phyloP scores from a whole-genome alignment of 2,797 vertebrate species.

The Enteromius trimaculatus region DNA sequence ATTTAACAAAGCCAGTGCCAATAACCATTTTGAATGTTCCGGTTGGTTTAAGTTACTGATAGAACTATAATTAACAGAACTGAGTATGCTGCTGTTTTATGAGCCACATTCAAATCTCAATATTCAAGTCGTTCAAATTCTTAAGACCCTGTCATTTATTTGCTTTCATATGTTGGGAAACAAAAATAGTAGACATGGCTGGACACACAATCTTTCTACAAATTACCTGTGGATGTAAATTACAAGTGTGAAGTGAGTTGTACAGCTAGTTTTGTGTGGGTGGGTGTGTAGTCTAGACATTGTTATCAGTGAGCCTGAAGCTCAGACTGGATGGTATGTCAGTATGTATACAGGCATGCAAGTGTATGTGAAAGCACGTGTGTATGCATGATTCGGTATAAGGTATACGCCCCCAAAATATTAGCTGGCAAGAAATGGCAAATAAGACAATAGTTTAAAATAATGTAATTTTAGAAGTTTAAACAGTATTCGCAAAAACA shows the following conservation, averaged over 20 bases:
- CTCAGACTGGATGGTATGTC: slow-evolving; percentile 21
- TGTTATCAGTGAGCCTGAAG: background rate
- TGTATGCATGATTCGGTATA: slow-evolving; percentile 11
- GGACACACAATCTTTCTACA: background rate
- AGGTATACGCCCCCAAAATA: slow-evolving; percentile 14
- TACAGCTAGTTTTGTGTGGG: background rate
- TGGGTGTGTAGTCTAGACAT: slow-evolving; percentile 10
- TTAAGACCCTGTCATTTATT: background rate
- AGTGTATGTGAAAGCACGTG: slow-evolving; percentile 33
- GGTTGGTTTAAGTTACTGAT: background rate
- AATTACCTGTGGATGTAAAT: background rate
- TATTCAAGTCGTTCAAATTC: background rate
- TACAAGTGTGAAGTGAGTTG: background rate
- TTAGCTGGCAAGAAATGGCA: background rate
- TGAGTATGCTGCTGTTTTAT: background rate
- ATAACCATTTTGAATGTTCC: background rate
- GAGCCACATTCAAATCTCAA: background rate
- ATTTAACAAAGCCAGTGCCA: background rate
- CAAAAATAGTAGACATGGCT: background rate
- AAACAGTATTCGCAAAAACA: background rate
- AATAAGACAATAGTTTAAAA: background rate
- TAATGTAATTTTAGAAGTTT: background rate
- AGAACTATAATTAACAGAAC: background rate
- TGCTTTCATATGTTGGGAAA: background rate
- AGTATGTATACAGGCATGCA: slow-evolving; percentile 37